These are phyloP conservation scores for Lophius americanus DNA, from an alignment of 2,797 vertebrate genomes.

Conservation along the genomic window DNA sequence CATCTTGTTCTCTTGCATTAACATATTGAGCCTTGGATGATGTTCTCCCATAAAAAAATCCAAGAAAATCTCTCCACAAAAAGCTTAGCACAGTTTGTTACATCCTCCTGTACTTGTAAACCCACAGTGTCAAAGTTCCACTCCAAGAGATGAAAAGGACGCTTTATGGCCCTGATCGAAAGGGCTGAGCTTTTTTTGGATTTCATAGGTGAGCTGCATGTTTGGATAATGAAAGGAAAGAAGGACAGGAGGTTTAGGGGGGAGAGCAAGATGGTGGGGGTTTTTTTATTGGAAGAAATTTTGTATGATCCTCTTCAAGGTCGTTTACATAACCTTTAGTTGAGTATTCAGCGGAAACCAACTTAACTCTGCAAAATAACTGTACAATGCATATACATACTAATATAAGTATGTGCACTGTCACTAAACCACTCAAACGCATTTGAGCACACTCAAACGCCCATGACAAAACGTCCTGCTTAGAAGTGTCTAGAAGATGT, in stretches of 20 bases:
- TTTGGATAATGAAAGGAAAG: constrained; percentile 20
- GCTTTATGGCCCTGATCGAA: constrained; percentile 6
- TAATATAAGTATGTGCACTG: constrained; percentile 3
- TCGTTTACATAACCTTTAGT: constrained; percentile 62
- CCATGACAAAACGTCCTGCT: neutral
- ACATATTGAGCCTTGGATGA: constrained; percentile 11
- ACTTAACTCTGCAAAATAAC: constrained; percentile 6
- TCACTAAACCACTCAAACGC: too few relatives aligned
- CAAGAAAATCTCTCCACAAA: constrained; percentile 8
- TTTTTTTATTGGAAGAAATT: constrained; percentile 27
- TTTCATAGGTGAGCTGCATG: constrained; percentile 28
- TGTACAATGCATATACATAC: neutral
- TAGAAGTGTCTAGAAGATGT: neutral
- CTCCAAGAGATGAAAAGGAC: constrained; percentile 12
- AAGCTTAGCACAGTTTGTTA: neutral
- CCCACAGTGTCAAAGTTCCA: constrained; percentile 25
- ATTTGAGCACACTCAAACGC: neutral
- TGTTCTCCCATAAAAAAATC: constrained; percentile 11
- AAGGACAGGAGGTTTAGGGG: constrained; percentile 4
- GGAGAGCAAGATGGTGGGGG: neutral
- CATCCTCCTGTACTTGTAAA: constrained; percentile 18
- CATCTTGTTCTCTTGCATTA: constrained; percentile 19
- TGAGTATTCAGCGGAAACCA: constrained; percentile 16
- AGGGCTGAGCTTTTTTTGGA: constrained; percentile 9
- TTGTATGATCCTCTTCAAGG: constrained; percentile 40